Base-by-base conservation (phyloP, 2,888 invertebrate genomes). In the Arenicola marina region DNA sequence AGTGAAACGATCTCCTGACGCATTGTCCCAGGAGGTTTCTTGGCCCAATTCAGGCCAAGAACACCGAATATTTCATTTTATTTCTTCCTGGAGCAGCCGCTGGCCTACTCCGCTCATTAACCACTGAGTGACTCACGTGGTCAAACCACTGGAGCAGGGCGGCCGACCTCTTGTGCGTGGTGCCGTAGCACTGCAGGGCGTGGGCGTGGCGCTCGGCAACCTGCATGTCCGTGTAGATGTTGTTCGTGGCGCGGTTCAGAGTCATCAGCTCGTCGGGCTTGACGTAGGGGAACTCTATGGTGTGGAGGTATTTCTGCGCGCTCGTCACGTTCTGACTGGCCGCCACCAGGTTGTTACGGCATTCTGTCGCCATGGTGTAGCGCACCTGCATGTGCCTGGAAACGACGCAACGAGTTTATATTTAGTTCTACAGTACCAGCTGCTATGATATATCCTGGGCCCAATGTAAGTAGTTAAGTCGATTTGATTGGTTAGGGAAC, bases 71-170 rank as follows among this genome's bases (percentile, higher is more conserved):
- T n/a, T n/a, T n/a, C n/a, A n/a, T n/a, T n/a, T n/a, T n/a, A n/a
- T n/a, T n/a, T n/a, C n/a, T n/a, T n/a, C n/a, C n/a, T n/a, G n/a
- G n/a, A n/a, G n/a, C n/a, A n/a, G n/a, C n/a, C n/a, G n/a, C n/a
- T n/a, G n/a, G n/a, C n/a, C n/a, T n/a, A n/a, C n/a, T n/a, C n/a
- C n/a, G n/a, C n/a, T n/a, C n/a, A n/a, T n/a, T n/a, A n/a, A n/a
- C n/a, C n/a, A n/a, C n/a, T n/a, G n/a, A n/a, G n/a, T n/a, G n/a
- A 63, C 68, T 72, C 70, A 85, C 85, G 71, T 83, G 82, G 66
- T 86, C 84, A 72, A 87, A 86, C 87, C 87, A 87, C 68, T 86
- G 86, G 11, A 85, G 75, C 2, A 87, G 75, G 1, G 86, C 85
- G 2, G 80, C 81, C 44, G 83, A 78, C 59, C 86, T 77, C 66